Evolutionary conservation across 2,797 vertebrate species (phyloP).

Genomic region (Arrhamphus sclerolepis): DNA sequence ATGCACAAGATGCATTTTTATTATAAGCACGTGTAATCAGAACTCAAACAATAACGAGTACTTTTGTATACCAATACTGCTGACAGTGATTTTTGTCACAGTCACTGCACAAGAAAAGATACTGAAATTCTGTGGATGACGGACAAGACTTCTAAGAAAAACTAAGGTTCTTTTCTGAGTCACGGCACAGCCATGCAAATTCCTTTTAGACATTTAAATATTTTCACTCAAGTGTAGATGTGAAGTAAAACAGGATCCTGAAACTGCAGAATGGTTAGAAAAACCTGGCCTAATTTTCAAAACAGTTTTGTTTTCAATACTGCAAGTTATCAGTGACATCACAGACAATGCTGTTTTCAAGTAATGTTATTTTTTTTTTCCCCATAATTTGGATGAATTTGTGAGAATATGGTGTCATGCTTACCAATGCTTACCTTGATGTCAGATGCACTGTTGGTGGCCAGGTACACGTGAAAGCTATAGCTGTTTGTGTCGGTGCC

Average conservation of each 20-base stretch:
- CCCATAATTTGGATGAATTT: not conserved
- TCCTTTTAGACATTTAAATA: no score
- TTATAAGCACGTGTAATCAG: no score
- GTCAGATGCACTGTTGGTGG: conserved; percentile 87
- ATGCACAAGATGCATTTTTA: no score
- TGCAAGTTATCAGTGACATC: not conserved
- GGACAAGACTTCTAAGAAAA: not conserved
- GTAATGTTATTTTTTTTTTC: not conserved
- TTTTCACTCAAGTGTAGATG: not conserved
- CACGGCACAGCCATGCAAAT: no score
- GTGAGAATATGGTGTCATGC: not conserved
- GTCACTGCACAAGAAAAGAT: conserved; percentile 2
- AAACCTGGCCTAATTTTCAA: conserved; percentile 29
- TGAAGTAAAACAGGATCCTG: conserved; percentile 34
- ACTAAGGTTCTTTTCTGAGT: not conserved
- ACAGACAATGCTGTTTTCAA: not conserved
- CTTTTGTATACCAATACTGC: no score
- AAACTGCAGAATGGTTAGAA: conserved; percentile 12
- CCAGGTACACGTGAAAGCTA: conserved; percentile 87
- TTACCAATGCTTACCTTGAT: conserved; percentile 78
- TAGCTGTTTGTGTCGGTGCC: conserved; percentile 66
- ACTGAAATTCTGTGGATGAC: not conserved
- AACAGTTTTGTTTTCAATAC: conserved; percentile 8
- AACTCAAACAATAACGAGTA: no score
- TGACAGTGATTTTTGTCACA: not conserved